Percentiles rank a stretch among this genome's conserved stretches.
These are phyloP conservation scores for Orthosia gothica DNA, from an alignment of 2,888 invertebrate genomes.

Conservation along the genomic window DNA sequence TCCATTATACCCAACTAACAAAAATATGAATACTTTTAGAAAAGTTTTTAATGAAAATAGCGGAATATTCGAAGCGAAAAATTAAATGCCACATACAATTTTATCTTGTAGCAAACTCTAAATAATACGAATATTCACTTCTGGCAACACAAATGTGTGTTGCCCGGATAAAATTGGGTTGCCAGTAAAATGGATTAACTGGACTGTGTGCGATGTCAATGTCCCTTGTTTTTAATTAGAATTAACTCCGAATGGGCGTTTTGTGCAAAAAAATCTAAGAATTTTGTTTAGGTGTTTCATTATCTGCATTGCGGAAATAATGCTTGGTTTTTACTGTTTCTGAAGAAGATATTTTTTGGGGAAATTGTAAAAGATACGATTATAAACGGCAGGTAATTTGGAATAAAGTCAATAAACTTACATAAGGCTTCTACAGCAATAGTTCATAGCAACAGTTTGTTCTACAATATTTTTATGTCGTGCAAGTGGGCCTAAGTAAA, in stretches of 20 bases:
- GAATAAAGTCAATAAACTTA: no score
- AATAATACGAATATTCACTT: slow-evolving; percentile 37
- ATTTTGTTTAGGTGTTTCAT: slow-evolving; percentile 24
- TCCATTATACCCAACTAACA: background rate
- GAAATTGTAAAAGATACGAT: background rate
- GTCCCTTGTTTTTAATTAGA: slow-evolving; percentile 57
- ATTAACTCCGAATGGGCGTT: slow-evolving; percentile 44
- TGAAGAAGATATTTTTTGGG: background rate
- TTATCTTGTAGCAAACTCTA: slow-evolving; percentile 25
- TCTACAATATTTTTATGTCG: no score
- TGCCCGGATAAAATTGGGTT: slow-evolving; percentile 36
- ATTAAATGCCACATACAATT: slow-evolving; percentile 14
- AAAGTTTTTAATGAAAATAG: no score
- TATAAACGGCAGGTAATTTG: no score
- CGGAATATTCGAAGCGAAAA: slow-evolving; percentile 1
- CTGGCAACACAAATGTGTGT: slow-evolving; percentile 28
- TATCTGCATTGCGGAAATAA: background rate
- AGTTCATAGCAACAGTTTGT: no score
- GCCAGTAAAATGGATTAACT: slow-evolving; percentile 52
- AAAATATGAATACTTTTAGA: background rate
- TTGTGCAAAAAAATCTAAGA: background rate
- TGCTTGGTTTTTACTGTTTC: background rate
- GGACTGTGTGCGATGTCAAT: slow-evolving; percentile 45
- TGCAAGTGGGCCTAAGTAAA: no score
- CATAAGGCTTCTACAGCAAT: no score